phyloP scores from a whole-genome alignment of 1,140 invertebrate genomes.

The Calosoma granatense region DNA sequence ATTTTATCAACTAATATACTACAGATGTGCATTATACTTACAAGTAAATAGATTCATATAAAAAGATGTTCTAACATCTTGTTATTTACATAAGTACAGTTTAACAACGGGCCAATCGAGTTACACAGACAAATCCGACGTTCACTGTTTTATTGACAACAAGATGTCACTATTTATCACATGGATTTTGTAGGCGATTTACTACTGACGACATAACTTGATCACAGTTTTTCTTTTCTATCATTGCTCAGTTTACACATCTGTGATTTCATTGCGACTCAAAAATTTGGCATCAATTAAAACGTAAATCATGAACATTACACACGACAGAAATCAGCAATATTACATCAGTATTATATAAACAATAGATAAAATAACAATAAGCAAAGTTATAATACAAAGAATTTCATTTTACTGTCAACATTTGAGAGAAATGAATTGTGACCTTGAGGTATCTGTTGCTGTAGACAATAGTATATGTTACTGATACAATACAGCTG shows the following conservation, averaged over 20 bases:
- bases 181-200: background rate
- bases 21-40: constrained; percentile 7
- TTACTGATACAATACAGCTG: no score
- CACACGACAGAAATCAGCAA: no score
- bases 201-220: no score
- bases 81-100: constrained; percentile 8
- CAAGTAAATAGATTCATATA: constrained; percentile 2
- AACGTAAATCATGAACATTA: background rate
- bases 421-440: no score
- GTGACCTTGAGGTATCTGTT: no score
- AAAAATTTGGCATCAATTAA: background rate
- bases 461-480: no score
- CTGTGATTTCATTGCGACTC: background rate
- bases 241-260: background rate
- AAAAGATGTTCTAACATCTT: constrained; percentile 1
- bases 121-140: background rate
- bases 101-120: constrained; percentile 1
- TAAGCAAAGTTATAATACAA: background rate
- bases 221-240: constrained; percentile 6
- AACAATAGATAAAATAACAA: background rate
- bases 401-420: no score
- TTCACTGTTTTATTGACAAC: background rate
- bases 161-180: background rate
- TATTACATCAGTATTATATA: no score
- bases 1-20: background rate